Evolutionary conservation across 2,797 vertebrate species (phyloP), one percentile per base, ranked within the genome.

Genomic region (Harpagifer antarcticus): DNA sequence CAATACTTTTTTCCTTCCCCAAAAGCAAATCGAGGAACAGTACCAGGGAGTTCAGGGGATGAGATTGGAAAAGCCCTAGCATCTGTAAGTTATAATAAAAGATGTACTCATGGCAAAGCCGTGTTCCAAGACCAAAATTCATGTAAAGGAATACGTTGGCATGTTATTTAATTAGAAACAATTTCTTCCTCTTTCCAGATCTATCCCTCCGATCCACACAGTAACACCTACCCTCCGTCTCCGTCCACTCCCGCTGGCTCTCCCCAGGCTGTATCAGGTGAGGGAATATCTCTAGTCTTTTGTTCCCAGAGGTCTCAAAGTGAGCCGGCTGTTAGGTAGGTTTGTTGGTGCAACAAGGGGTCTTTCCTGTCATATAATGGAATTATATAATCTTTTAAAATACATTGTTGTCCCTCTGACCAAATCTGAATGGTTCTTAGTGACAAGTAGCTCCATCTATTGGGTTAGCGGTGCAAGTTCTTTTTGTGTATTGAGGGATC

Each of bases 21-120:
- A 15, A 44, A 84, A 99, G 98, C 94, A 48, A 96, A 95, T 88
- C 93, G 97, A 66, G 95, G 94, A 67, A 91, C 91, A 62, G 92
- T 95, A 1, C 95, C 97, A 7, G 95, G 96, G 78, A 99, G 98
- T 92, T 99, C 98, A 0, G 98, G 98, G 27, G 98, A 98, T 0
- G 98, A 98, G 19, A 97, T 99, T 12, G 98, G 98, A 86, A 99
- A 99, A 94, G 98, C 98, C 5, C 90, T 99, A 82, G 97, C 97
- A 85, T 99, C 98, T 83, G 98, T 99, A 93, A 97, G 98, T 89
- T 52, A 4, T 58, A 50, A 42, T 31, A 72, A 44, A 56, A 53
- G 31, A 14, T 2, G 5, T 5, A 43, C 53, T 61, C 12, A n/a
- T 31, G 43, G 27, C 12, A 40, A 57, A 17, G 40, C 40, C 9